Base-by-base conservation (phyloP, 2,797 vertebrate species). In the Oophaga sylvatica region DNA sequence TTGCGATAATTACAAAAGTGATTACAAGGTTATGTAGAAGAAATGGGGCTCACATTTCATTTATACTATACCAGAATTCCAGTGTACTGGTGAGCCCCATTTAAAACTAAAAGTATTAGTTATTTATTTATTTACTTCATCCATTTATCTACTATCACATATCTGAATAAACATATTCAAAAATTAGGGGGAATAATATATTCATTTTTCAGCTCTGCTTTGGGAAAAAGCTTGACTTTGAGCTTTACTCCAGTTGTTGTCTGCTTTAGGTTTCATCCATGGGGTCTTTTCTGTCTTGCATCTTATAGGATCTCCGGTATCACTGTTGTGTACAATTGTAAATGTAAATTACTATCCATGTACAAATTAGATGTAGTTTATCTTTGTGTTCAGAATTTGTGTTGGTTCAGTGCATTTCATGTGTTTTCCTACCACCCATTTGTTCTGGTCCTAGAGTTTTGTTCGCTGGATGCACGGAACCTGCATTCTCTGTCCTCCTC, bases 381-480 rank as follows among this genome's bases (percentile, higher is more conserved):
- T 16, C 7, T 45, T 62, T 80, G 45, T 80, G 12, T 63, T 12
- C 41, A 13, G 20, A 15, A 45, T 10, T 11, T 75, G 11, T 22
- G 2, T 5, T 48, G 11, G 9, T 73, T 29, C 7, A 71, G 15
- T 19, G 59, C 53, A 35, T 6, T 19, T 10, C 26, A 1, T 65
- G 35, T n/a, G 1, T 53, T 81, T 85, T 90, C 85, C 73, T 29
- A 84, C 57, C 67, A 2, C 19, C 70, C 5, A 88, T 78, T 90
- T 88, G 7, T 22, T 87, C 76, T 63, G 81, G 60, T 20, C 63
- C 10, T 85, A 99, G 98, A 89, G 92, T 75, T 99, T 99, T 83
- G 75, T 96, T 4, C 97, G 98, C 1, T 99, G 98, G 98, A 98
- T 98, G 97, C 93, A 93, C 0, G 96, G 97, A 56, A 97, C 96